Base-by-base conservation (phyloP, 1,140 invertebrate species). In the Portunus trituberculatus region DNA sequence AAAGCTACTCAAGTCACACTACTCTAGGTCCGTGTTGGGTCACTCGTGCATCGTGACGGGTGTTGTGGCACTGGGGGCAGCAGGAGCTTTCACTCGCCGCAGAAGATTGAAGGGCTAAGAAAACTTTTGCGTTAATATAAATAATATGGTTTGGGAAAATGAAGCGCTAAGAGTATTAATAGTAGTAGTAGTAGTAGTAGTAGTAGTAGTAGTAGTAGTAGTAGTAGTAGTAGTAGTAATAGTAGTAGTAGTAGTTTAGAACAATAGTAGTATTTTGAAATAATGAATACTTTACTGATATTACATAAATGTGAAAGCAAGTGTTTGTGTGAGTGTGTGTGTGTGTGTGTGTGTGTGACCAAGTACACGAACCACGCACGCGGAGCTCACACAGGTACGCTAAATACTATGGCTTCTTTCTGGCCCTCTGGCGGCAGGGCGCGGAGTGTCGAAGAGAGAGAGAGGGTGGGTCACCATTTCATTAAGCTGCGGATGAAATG, bases 101-200 rank as follows among this genome's bases (percentile, higher is more conserved):
- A 39, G 39, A 39, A 39, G 39, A 39, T 6, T 2, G 39, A 39
- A 39, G 39, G 39, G 39, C 39, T 1, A 39, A 6, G 39, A 39
- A 39, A 39, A 2, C 39, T 39, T 39, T 39, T 39, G 39, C 39
- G 6, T 39, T 39, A 39, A 39, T 39, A 39, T 39, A 39, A 39
- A 39, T 39, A 39, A 39, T 39, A 6, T 39, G 39, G 1, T 39
- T 6, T 39, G 39, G 39, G 39, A 39, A 39, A 39, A 39, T 39
- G 39, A 39, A 39, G 67, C n/a, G 20, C 12, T 76, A 76, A 59
- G 67, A 76, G 67, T n/a, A 76, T 8, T 76, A 76, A 25, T 76
- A 76, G 67, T 76, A 76, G 67, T 76, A 76, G 67, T 76, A 76
- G 67, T 76, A 76, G 67, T 76, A 76, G 67, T 76, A 76, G 67